Base-by-base conservation (phyloP, 2,888 invertebrate species). In the Caenorhabditis panamensis region DNA sequence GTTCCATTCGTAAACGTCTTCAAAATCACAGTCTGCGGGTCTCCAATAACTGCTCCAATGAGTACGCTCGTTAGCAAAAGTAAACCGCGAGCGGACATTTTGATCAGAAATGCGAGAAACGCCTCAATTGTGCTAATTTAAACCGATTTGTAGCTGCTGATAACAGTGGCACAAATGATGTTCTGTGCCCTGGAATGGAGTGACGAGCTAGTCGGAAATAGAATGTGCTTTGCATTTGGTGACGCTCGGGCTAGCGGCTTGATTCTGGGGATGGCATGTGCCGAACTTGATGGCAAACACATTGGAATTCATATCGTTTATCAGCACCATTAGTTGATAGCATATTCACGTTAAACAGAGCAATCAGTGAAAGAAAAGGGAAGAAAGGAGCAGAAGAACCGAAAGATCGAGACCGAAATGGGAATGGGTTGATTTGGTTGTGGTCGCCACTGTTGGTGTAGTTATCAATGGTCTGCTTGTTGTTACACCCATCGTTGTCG, bases 111-210 rank as follows among this genome's bases (percentile, higher is more conserved):
- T 68, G 67, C 9, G 41, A 59, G 13, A 61, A 61, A 69, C 59
- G 69, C 59, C 61, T 20, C 24, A 11, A 9, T 28, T 3, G 24
- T n/a, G n/a, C 26, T 58, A 63, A 58, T 72, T 72, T 72, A 72
- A 72, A 62, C 72, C 63, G 63, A 64, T 64, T 72, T 63, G 11
- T 37, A 53, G 54, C 22, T 11, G 18, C 58, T 72, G 72, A 72
- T 72, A 72, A 72, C 71, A 49, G 63, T 44, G 54, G 53, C 62
- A 71, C 62, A 63, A 56, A 47, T 37, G 54, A 54, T 44, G 71
- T 63, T 63, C 47, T 58, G 63, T 72, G 63, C 44, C 36, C 13
- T 31, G 31, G 31, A 26, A 24, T 41, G 59, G 44, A n/a, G n/a
- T 59, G 59, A 59, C 41, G 37, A 37, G 18, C 8, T 20, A 24